Percentiles rank a stretch among this genome's conserved stretches.
These are phyloP conservation scores for Brachyhypopomus occidentalis DNA, from an alignment of 2,113 vertebrate genomes.

Conservation along the genomic window DNA sequence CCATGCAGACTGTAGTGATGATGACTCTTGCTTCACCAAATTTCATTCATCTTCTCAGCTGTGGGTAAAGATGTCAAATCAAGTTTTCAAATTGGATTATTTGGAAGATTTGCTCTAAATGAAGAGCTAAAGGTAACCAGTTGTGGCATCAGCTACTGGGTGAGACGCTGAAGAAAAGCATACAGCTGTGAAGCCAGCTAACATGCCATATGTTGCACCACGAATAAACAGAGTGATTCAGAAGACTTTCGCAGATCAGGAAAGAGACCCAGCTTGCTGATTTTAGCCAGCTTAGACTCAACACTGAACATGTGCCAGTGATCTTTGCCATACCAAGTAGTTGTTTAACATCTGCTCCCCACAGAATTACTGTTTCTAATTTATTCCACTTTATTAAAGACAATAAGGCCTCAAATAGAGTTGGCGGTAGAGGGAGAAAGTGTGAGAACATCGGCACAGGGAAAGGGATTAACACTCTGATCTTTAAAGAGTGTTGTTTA, in stretches of 20 bases:
- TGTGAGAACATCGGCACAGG: not conserved
- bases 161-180: conserved; percentile 1
- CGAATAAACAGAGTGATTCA: conserved; percentile 46
- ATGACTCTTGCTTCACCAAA: conserved; percentile 13
- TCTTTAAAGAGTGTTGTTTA: conserved; percentile 39
- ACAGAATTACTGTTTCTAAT: conserved; percentile 64
- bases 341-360: conserved; percentile 56
- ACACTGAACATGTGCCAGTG: conserved; percentile 37
- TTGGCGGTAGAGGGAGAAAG: not conserved
- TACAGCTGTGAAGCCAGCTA: conserved; percentile 43
- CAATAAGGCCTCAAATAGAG: conserved; percentile 35
- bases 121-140: conserved; percentile 5
- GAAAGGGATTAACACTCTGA: conserved; percentile 52
- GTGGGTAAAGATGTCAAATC: not conserved
- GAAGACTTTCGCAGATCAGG: conserved; percentile 43
- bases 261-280: conserved; percentile 14
- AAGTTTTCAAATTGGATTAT: not conserved
- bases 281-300: conserved; percentile 44
- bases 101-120: conserved; percentile 14
- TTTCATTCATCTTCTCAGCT: conserved; percentile 15
- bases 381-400: conserved; percentile 54
- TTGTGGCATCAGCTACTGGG: conserved; percentile 16
- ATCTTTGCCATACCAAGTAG: conserved; percentile 37
- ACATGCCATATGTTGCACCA: conserved; percentile 46
- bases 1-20: not conserved